Evolutionary conservation across 2,888 invertebrate genomes (phyloP).

Genomic region (Tortrix viridana): DNA sequence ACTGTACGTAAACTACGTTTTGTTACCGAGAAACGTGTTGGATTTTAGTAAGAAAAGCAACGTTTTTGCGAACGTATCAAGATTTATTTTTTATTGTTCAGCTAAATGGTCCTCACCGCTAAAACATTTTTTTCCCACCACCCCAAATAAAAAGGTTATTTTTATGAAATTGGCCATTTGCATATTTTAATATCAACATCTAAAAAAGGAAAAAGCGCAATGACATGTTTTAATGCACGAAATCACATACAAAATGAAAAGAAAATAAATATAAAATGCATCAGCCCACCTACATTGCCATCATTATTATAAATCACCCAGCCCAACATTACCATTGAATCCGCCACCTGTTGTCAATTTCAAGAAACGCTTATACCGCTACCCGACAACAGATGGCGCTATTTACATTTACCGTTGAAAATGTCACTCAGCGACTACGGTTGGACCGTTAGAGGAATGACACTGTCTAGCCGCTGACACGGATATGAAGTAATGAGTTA

Average conservation of each 20-base stretch:
- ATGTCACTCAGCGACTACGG: conserved; percentile 45
- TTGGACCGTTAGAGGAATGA: conserved; percentile 63
- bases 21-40: too few species aligned
- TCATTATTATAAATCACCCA: conserved; percentile 33
- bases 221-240: not conserved
- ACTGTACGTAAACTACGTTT: too few species aligned
- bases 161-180: too few species aligned
- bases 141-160: too few species aligned
- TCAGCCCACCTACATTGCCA: conserved; percentile 36
- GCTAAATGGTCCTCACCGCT: too few species aligned
- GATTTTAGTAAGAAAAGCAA: too few species aligned
- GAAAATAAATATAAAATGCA: conserved; percentile 1
- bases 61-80: too few species aligned
- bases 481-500: conserved; percentile 55
- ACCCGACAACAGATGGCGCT: conserved; percentile 74
- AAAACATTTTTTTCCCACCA: too few species aligned
- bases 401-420: conserved; percentile 52
- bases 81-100: too few species aligned
- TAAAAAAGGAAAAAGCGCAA: too few species aligned
- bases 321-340: conserved; percentile 43
- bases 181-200: too few species aligned
- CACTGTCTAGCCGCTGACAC: conserved; percentile 62
- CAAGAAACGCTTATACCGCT: conserved; percentile 71
- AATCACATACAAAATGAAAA: not conserved
- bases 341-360: conserved; percentile 61